phyloP scores from a whole-genome alignment of 1,140 invertebrate genomes.

The Argopecten irradians region DNA sequence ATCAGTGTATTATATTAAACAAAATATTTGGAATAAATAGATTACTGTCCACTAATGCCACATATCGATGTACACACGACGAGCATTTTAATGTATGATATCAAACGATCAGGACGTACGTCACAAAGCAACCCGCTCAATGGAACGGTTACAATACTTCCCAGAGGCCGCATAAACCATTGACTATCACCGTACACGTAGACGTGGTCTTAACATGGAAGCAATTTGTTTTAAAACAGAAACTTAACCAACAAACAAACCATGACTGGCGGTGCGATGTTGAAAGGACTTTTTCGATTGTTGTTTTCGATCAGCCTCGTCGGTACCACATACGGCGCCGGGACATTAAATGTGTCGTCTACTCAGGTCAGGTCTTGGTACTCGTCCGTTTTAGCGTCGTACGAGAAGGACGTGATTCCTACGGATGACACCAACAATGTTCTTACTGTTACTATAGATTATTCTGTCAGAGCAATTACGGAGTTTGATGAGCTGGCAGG shows the following conservation, averaged over 20 bases:
- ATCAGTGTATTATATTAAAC: no score
- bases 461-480: conserved; percentile 38
- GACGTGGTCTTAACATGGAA: background rate
- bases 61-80: no score
- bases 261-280: background rate
- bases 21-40: no score
- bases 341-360: background rate
- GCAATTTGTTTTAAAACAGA: background rate
- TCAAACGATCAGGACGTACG: background rate
- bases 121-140: background rate
- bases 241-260: background rate
- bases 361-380: background rate
- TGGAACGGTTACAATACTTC: background rate
- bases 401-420: conserved; percentile 43
- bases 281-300: background rate
- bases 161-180: background rate
- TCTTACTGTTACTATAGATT: conserved; percentile 28
- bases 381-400: background rate
- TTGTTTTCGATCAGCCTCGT: background rate
- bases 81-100: no score
- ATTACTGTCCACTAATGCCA: no score
- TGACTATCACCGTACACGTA: background rate
- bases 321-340: background rate
- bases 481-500: conserved; percentile 42
- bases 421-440: conserved; percentile 26